Evolutionary conservation across 1,140 invertebrate species (phyloP).

Genomic region (Elysia chlorotica): DNA sequence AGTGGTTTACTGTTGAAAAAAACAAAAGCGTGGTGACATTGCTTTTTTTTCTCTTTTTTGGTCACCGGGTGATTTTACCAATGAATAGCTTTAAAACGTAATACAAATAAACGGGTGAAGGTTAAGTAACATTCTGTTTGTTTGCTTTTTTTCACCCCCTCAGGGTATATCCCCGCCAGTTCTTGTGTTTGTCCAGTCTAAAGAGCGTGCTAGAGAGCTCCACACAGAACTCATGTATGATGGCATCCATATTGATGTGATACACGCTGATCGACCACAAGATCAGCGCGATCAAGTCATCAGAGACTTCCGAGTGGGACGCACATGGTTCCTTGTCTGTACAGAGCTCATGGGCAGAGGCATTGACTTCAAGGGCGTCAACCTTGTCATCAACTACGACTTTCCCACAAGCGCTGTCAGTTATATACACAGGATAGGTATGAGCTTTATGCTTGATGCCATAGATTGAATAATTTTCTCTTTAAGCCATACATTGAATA

Average conservation of each 20-base stretch:
- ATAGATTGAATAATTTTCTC: no score
- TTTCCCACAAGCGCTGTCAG: constrained; percentile 89
- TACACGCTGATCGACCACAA: constrained; percentile 90
- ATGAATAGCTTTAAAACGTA: no score
- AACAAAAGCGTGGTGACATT: no score
- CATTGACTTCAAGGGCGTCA: constrained; percentile 97
- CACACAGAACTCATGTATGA: constrained; percentile 91
- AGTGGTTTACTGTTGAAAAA: no score
- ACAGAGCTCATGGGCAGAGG: constrained; percentile 96
- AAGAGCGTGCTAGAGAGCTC: constrained; percentile 90
- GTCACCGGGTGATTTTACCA: no score
- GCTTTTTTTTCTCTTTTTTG: no score
- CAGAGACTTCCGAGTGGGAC: constrained; percentile 84
- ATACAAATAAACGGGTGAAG: no score
- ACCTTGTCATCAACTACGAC: constrained; percentile 97
- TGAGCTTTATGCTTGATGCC: no score
- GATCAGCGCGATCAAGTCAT: constrained; percentile 84
- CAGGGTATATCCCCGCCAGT: constrained; percentile 88
- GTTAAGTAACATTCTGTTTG: no score
- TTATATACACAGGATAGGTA: constrained; percentile 93
- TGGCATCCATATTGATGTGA: constrained; percentile 88
- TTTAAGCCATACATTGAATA: no score
- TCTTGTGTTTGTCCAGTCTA: constrained; percentile 86
- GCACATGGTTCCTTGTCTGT: constrained; percentile 95
- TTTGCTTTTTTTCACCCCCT: constrained; percentile 22